Conservation (phyloP, 2,888 invertebrate species). For the Drosophila nr. medialis region DNA sequence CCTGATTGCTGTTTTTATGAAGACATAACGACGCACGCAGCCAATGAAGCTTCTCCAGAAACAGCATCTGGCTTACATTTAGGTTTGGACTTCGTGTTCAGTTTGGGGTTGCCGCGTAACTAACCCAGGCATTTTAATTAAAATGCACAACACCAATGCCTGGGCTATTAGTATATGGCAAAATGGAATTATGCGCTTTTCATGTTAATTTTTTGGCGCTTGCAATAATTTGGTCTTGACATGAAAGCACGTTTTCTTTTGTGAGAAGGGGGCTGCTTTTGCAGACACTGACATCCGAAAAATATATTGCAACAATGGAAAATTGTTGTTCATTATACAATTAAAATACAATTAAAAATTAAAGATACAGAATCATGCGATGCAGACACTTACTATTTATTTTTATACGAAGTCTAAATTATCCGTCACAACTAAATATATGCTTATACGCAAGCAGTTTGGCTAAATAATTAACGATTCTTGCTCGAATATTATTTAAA, state of each 20-base stretch:
- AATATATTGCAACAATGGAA: not conserved
- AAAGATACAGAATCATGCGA: no score
- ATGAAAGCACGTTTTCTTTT: slow-evolving; percentile 39
- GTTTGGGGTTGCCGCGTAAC: slow-evolving; percentile 44
- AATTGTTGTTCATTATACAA: not conserved
- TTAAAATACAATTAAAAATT: not conserved
- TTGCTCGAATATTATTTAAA: not conserved
- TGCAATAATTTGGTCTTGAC: slow-evolving; percentile 51
- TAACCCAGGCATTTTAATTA: slow-evolving; percentile 64
- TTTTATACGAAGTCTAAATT: not conserved
- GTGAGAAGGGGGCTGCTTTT: not conserved
- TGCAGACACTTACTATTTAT: not conserved
- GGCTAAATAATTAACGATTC: not conserved
- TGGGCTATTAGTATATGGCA: slow-evolving; percentile 51
- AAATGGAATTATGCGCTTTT: slow-evolving; percentile 53
- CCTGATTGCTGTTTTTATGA: slow-evolving; percentile 76
- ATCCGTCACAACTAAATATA: not conserved
- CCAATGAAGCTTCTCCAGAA: slow-evolving; percentile 45
- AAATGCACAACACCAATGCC: slow-evolving; percentile 56
- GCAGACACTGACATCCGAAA: not conserved
- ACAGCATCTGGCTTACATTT: slow-evolving; percentile 25
- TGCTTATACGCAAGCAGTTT: not conserved
- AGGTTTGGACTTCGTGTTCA: not conserved
- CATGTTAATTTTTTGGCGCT: slow-evolving; percentile 64
- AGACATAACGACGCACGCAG: slow-evolving; percentile 71